These are phyloP conservation scores for Trichopoda pennipes DNA, from an alignment of 2,888 invertebrate genomes.

Conservation along the genomic window DNA sequence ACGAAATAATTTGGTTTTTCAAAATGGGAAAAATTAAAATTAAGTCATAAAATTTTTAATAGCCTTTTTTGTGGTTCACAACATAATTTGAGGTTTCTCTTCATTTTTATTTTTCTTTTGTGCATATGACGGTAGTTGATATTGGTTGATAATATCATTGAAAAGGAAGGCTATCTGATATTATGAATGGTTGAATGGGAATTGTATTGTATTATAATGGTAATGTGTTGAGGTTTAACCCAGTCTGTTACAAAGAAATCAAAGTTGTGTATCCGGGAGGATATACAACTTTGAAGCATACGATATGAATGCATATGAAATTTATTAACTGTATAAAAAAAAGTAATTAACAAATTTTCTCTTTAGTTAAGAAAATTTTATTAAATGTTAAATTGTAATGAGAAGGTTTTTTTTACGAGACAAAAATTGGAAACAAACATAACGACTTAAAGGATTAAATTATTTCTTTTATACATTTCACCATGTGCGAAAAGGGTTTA, in stretches of 20 bases:
- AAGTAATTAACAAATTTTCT: background rate
- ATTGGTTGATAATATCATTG: slow-evolving; percentile 1
- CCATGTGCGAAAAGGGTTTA: too few species aligned
- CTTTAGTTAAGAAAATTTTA: background rate
- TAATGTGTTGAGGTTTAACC: slow-evolving; percentile 7
- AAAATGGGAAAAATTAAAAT: slow-evolving; percentile 61
- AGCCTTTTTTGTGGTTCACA: slow-evolving; percentile 67
- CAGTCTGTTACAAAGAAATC: slow-evolving; percentile 31
- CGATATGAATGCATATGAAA: slow-evolving; percentile 18
- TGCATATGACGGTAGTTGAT: slow-evolving; percentile 9
- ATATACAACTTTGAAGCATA: slow-evolving; percentile 19
- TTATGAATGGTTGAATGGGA: slow-evolving; percentile 51
- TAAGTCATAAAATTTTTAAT: slow-evolving; percentile 70
- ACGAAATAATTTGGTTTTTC: slow-evolving; percentile 49
- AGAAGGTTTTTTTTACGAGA: background rate
- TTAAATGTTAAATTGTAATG: slow-evolving; percentile 34
- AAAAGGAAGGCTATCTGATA: slow-evolving; percentile 42
- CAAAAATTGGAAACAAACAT: too few species aligned
- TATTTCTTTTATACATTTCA: too few species aligned
- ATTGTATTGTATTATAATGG: slow-evolving; percentile 10
- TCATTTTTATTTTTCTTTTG: background rate
- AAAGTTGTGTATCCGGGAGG: slow-evolving; percentile 10
- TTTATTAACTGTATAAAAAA: slow-evolving; percentile 47
- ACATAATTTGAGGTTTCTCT: slow-evolving; percentile 66
- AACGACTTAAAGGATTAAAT: too few species aligned